phyloP scores from a whole-genome alignment of 2,888 invertebrate species.

The Camptogramma bilineatum region DNA sequence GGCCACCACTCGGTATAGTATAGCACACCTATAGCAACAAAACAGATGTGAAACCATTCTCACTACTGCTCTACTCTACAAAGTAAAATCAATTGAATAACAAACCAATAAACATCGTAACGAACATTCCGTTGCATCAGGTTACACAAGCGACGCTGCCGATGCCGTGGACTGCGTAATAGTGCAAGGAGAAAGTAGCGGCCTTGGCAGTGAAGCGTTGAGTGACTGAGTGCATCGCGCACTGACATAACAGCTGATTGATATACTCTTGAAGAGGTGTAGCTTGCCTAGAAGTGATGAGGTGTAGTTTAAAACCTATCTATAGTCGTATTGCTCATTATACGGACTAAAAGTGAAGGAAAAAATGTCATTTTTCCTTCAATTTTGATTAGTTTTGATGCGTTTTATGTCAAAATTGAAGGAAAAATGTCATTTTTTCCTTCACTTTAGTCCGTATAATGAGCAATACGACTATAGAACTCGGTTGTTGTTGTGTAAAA shows the following conservation, averaged over 20 bases:
- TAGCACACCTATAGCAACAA: no score
- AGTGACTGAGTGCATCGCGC: conserved; percentile 26
- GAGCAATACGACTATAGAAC: no score
- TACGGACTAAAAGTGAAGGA: no score
- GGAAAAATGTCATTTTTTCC: no score
- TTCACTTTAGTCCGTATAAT: no score
- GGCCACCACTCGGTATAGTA: no score
- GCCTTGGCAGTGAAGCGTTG: conserved; percentile 80
- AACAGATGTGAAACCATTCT: neutral
- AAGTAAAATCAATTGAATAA: conserved; percentile 28
- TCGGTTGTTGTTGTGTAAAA: no score
- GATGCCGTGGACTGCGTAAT: conserved; percentile 66
- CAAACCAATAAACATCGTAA: conserved; percentile 44
- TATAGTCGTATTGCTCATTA: no score
- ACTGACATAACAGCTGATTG: conserved; percentile 18
- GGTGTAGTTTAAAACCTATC: no score
- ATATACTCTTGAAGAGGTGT: neutral
- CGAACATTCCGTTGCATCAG: conserved; percentile 72
- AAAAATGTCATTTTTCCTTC: no score
- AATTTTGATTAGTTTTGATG: no score
- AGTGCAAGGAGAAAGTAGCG: conserved; percentile 78
- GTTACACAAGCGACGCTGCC: conserved; percentile 58
- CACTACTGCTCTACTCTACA: conserved; percentile 25
- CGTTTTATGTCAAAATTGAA: no score
- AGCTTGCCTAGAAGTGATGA: neutral